Base-by-base conservation (phyloP, 2,888 invertebrate genomes). In the Hemithea aestivaria region DNA sequence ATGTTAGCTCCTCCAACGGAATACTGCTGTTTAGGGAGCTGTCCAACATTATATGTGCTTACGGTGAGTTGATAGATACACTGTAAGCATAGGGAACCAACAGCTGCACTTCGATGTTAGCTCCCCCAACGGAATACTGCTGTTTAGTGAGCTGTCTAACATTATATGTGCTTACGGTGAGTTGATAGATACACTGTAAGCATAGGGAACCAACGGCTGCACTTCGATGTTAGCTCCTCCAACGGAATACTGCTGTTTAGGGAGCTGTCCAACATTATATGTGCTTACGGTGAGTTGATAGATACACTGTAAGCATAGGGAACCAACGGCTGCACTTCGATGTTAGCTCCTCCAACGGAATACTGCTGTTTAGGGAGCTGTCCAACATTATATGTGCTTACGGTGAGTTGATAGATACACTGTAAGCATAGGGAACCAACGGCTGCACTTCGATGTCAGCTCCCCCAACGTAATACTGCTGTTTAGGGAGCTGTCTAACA, bases 191-290 rank as follows among this genome's bases (percentile, higher is more conserved):
- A 27, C 27, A 7, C 24, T n/a, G n/a, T n/a, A n/a, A n/a, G n/a
- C n/a, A n/a, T n/a, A n/a, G n/a, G 98, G 61, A 97, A 97, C 65
- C 98, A 99, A 79, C 89, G 99, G 56, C 82, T 99, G 50, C 96
- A 97, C 72, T 99, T 99, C 81, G 99, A 99, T 76, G 97, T 98
- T 10, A 97, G 97, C 28, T 98, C 98, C 43, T 98, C 99, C 4
- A 98, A 98, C 84, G 98, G 99, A 1, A 98, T 99, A 57, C 88
- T 99, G 52, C 88, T 99, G 51, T 99, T 99, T 81, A 90, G 98
- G 48, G 98, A 99, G 88, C 95, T 98, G 35, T 97, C 97, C 66
- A 97, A 96, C 89, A 92, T 98, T 53, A 96, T 99, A 59, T 96
- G 96, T 73, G 95, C 95, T 62, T 99, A 98, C 72, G 99, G 99